Conservation (phyloP, 2,797 vertebrate species). For the Sebastes itinus region DNA sequence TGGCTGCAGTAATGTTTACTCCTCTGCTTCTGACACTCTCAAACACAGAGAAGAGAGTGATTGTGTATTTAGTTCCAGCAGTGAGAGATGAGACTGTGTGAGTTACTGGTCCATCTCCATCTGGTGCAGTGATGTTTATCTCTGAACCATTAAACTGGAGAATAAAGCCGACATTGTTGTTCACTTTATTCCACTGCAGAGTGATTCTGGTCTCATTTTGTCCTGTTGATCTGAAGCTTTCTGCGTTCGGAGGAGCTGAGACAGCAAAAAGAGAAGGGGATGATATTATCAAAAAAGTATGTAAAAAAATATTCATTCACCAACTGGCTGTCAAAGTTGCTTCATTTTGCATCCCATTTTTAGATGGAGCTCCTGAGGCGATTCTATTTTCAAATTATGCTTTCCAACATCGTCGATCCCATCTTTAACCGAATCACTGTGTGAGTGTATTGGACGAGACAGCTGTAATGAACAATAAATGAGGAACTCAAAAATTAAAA, state of each 20-base stretch:
- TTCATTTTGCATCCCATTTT: no score
- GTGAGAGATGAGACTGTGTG: constrained; percentile 9
- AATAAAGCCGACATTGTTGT: not conserved
- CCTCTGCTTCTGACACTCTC: not conserved
- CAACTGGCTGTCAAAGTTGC: no score
- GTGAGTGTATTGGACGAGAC: no score
- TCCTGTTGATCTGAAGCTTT: not conserved
- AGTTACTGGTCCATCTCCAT: not conserved
- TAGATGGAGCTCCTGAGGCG: no score
- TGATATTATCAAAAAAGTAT: no score
- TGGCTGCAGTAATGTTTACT: not conserved
- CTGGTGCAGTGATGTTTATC: not conserved
- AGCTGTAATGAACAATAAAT: no score
- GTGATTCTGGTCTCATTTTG: not conserved
- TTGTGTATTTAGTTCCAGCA: constrained; percentile 21
- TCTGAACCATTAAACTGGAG: not conserved
- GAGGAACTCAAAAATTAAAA: no score
- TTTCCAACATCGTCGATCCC: no score
- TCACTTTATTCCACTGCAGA: constrained; percentile 35
- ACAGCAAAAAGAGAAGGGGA: not conserved
- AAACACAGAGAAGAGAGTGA: constrained; percentile 25
- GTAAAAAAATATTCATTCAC: no score
- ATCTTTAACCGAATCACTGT: not conserved
- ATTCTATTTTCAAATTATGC: no score
- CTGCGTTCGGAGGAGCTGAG: not conserved